phyloP scores from a whole-genome alignment of 2,888 invertebrate species.

The Lasioglossum lativentre region DNA sequence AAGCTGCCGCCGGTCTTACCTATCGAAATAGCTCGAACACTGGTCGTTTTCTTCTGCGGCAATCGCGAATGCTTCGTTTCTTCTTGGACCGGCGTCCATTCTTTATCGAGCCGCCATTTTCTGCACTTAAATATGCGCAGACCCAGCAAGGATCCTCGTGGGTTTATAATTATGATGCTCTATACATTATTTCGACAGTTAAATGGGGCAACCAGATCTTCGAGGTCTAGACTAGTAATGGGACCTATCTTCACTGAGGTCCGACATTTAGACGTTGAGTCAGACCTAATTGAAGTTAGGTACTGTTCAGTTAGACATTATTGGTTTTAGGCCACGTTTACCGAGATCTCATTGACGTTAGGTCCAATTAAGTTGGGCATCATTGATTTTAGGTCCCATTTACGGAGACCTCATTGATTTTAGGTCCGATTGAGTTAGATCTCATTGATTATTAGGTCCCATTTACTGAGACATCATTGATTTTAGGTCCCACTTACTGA shows the following conservation, averaged over 20 bases:
- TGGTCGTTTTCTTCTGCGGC: neutral
- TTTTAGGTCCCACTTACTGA: too few species aligned
- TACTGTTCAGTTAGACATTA: neutral
- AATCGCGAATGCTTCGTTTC: neutral
- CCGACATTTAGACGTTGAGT: too few species aligned
- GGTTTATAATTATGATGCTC: neutral
- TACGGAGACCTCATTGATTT: too few species aligned
- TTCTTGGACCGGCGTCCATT: neutral
- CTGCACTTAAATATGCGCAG: neutral
- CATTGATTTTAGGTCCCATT: too few species aligned
- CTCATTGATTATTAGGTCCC: too few species aligned
- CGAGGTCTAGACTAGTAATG: too few species aligned
- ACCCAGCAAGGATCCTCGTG: neutral
- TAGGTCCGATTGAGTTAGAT: too few species aligned
- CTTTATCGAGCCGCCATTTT: neutral
- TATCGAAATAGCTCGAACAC: neutral
- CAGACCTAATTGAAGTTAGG: neutral
- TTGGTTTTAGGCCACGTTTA: neutral
- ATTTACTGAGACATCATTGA: too few species aligned
- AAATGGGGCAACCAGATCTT: neutral
- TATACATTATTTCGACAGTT: neutral
- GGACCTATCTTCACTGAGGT: neutral
- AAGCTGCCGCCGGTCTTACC: neutral
- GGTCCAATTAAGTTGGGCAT: too few species aligned
- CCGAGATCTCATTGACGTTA: too few species aligned